Percentiles rank a stretch among this genome's conserved stretches.
phyloP scores from a whole-genome alignment of 1,140 invertebrate species.

The Drosophila truncata region DNA sequence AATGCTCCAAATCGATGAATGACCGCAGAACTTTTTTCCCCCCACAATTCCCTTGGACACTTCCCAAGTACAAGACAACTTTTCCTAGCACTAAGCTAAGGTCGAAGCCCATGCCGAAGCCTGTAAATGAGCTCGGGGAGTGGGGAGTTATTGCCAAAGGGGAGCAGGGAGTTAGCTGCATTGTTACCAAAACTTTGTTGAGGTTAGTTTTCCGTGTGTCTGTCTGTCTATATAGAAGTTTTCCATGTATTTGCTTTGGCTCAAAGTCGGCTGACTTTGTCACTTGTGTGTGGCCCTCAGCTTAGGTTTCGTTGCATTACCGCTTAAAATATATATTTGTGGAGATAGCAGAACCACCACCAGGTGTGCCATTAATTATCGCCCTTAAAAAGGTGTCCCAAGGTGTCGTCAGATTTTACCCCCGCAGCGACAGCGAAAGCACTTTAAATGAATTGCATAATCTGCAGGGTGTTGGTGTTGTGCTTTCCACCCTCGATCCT shows the following conservation, averaged over 20 bases:
- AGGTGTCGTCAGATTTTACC: constrained; percentile 26
- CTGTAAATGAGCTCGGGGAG: constrained; percentile 66
- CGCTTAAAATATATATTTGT: constrained; percentile 21
- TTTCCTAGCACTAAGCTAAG: constrained; percentile 58
- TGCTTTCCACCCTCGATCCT: not conserved
- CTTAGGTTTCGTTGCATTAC: constrained; percentile 41
- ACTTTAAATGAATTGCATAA: constrained; percentile 79
- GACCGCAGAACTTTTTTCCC: constrained; percentile 65
- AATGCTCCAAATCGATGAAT: constrained; percentile 81
- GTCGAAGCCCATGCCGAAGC: not conserved
- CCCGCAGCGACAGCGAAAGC: constrained; percentile 24
- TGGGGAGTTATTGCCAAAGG: not conserved
- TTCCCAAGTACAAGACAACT: constrained; percentile 70
- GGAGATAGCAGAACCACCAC: not conserved
- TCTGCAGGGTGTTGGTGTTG: constrained; percentile 43
- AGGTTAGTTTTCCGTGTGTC: constrained; percentile 35
- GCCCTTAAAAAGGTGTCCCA: constrained; percentile 22
- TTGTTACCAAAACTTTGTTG: constrained; percentile 64
- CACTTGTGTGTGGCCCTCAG: constrained; percentile 48
- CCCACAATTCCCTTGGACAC: constrained; percentile 59
- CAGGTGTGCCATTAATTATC: constrained; percentile 66
- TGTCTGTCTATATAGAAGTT: constrained; percentile 42
- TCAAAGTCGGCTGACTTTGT: constrained; percentile 50
- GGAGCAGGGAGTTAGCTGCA: constrained; percentile 23
- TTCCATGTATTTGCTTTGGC: constrained; percentile 58